Base-by-base conservation (phyloP, 2,113 vertebrate species). In the Ptilonorhynchus violaceus region DNA sequence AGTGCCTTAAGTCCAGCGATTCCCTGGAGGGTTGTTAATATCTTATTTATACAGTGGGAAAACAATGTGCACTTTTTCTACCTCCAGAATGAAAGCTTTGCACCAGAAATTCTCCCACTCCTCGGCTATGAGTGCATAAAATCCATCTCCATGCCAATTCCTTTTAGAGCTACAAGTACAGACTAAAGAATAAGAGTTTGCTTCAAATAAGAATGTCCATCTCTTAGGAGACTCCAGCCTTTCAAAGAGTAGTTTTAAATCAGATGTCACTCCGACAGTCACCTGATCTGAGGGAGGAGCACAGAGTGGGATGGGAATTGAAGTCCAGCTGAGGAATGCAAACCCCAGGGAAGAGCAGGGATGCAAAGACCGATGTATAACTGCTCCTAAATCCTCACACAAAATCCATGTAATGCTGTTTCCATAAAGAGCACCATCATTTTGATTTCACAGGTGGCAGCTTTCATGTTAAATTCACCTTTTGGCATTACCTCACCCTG, bases 31-130 rank as follows among this genome's bases (percentile, higher is more conserved):
- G 70, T 52, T 90, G 42, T 88, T 96, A 92, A 85, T 93, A 39
- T 77, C 93, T 92, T 95, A 75, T 91, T 93, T 95, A 92, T 84
- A 78, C 53, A 67, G 79, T 84, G 28, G 20, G 49, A 80, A 94
- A 95, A 80, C 79, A 94, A 47, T 59, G 67, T 60, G 30, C 74
- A 55, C 33, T 84, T 93, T 53, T 59, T 73, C 60, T 74, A 59
- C 22, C 18, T 77, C 55, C 69, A 74, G 64, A 90, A 95, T 53
- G 66, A 85, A 92, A 94, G 50, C 39, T 60, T 5, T 56, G 82
- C 75, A 70, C 55, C 47, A 80, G 63, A 69, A 97, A 85, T 69
- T 62, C 69, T 89, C 80, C 33, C 84, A 80, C 86, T 95, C 85
- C 72, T 78, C 39, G 8, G 47, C 52, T 94, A 86, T 86, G 63